These are phyloP conservation scores for Metopolophium dirhodum DNA, from an alignment of 1,140 invertebrate species.

Conservation along the genomic window DNA sequence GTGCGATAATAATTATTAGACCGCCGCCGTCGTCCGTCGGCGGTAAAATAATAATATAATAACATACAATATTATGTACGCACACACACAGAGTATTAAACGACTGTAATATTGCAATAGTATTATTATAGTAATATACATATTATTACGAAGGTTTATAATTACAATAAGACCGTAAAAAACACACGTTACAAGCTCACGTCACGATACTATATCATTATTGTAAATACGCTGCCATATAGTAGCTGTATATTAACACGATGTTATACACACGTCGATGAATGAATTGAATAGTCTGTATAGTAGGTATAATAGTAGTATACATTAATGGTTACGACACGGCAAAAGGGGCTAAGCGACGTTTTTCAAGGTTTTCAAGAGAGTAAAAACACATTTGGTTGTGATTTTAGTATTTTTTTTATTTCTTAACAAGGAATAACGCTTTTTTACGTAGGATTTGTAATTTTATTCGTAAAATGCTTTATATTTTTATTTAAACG, in stretches of 20 bases:
- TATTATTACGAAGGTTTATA: not conserved
- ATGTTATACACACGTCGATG: not conserved
- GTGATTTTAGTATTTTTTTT: too few relatives aligned
- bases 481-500: too few relatives aligned
- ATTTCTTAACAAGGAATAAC: too few relatives aligned
- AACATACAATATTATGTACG: too few relatives aligned
- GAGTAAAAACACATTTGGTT: too few relatives aligned
- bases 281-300: not conserved
- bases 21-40: not conserved
- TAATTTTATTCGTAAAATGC: too few relatives aligned
- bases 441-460: too few relatives aligned
- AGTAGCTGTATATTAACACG: not conserved
- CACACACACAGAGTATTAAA: not conserved
- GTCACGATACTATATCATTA: not conserved
- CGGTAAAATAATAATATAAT: too few relatives aligned
- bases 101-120: not conserved
- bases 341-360: too few relatives aligned
- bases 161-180: not conserved
- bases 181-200: not conserved
- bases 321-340: too few relatives aligned
- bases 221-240: not conserved
- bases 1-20: not conserved
- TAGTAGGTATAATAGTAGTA: not conserved
- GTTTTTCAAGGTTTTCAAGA: too few relatives aligned
- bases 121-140: not conserved